A percentile compares a stretch with the other conserved stretches of the same genome.
Evolutionary conservation across 2,888 invertebrate species (phyloP).

Genomic region (Xestia sexstrigata): DNA sequence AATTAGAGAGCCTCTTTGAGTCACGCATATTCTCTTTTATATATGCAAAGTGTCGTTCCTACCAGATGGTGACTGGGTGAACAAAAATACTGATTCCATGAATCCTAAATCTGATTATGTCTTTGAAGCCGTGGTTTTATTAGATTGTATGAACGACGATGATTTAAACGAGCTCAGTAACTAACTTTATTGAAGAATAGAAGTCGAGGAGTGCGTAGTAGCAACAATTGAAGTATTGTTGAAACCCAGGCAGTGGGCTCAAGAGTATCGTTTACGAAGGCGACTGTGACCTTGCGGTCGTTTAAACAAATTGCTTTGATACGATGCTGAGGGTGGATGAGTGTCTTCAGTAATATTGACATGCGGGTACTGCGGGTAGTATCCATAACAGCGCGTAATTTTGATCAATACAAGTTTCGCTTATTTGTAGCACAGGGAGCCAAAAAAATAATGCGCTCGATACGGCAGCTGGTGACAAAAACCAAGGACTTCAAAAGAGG

Average conservation of each 20-base stretch:
- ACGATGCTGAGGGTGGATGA: conserved; percentile 51
- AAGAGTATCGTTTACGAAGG: conserved; percentile 46
- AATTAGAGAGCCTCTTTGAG: conserved; percentile 59
- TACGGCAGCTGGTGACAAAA: conserved; percentile 2
- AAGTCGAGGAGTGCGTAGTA: not conserved
- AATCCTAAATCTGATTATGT: conserved; percentile 27
- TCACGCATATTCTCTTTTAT: conserved; percentile 58
- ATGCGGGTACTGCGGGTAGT: conserved; percentile 42
- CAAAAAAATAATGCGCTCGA: not conserved
- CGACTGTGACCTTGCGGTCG: conserved; percentile 60
- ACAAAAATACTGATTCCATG: conserved; percentile 50
- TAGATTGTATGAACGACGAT: conserved; percentile 9
- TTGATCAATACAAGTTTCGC: not conserved
- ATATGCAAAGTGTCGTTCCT: conserved; percentile 39
- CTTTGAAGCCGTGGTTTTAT: conserved; percentile 7
- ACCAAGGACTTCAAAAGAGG: conserved; percentile 4
- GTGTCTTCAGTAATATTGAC: conserved; percentile 27
- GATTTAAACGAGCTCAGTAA: conserved; percentile 11
- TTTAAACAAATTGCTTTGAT: conserved; percentile 64
- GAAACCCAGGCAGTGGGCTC: conserved; percentile 12
- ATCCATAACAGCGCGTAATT: not conserved
- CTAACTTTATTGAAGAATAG: not conserved
- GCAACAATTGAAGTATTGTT: conserved; percentile 26
- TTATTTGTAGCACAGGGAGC: not conserved
- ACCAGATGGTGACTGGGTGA: conserved; percentile 52